phyloP scores from a whole-genome alignment of 2,797 vertebrate species.

The Danio choprae region DNA sequence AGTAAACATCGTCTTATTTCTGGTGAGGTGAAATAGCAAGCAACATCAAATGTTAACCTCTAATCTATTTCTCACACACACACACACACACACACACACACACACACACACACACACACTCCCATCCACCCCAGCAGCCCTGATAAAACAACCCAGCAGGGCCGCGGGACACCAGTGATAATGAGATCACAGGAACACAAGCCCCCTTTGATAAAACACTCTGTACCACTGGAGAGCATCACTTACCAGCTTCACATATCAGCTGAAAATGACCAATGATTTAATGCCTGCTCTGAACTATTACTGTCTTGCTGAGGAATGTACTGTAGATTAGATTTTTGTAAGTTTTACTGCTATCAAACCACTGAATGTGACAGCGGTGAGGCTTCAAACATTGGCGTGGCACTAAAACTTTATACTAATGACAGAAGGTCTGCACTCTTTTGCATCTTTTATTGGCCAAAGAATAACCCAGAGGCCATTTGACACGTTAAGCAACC shows the following conservation, averaged over 20 bases:
- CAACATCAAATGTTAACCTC: not conserved
- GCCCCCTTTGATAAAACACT: conserved; percentile 67
- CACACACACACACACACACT: conserved; percentile 25
- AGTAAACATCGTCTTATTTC: not conserved
- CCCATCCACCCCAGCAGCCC: conserved; percentile 31
- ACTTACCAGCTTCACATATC: conserved; percentile 49
- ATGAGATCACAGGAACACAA: conserved; percentile 68
- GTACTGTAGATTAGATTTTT: not conserved
- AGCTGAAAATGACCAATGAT: conserved; percentile 20
- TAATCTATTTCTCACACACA: not conserved
- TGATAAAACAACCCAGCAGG: conserved; percentile 55
- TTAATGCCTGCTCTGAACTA: conserved; percentile 7
- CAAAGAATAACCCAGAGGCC: too few relatives aligned
- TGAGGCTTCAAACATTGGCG: too few relatives aligned
- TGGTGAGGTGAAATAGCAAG: not conserved
- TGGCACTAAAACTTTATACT: too few relatives aligned
- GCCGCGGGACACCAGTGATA: conserved; percentile 39
- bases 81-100: conserved; percentile 14
- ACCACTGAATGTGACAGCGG: not conserved
- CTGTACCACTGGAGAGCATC: conserved; percentile 59
- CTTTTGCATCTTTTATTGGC: too few relatives aligned
- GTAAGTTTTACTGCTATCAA: not conserved
- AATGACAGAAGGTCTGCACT: too few relatives aligned
- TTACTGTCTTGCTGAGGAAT: conserved; percentile 11
- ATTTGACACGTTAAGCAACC: too few relatives aligned